Conservation (phyloP, 2,888 invertebrate species). For the Steinernema hermaphroditum region DNA sequence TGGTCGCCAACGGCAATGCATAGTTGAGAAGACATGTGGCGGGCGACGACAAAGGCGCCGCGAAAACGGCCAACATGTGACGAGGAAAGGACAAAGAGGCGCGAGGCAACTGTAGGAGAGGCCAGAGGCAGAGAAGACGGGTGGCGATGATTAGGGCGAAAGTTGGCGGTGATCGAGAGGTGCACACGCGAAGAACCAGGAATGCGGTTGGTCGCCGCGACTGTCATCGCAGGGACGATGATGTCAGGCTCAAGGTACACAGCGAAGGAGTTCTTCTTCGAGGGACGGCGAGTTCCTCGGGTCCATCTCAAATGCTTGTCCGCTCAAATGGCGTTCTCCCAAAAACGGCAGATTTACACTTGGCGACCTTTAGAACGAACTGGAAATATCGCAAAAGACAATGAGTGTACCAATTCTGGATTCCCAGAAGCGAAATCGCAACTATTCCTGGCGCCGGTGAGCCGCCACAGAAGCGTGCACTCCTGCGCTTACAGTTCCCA, state of each 20-base stretch:
- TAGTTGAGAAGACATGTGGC: slow-evolving; percentile 26
- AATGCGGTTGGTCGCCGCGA: slow-evolving; percentile 14
- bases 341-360: too few species aligned
- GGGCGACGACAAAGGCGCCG: slow-evolving; percentile 5
- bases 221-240: not conserved
- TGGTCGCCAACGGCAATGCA: slow-evolving; percentile 19
- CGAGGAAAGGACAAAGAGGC: slow-evolving; percentile 5
- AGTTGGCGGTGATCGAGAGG: slow-evolving; percentile 6
- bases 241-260: not conserved
- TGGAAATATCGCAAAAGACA: too few species aligned
- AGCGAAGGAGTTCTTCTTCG: too few species aligned
- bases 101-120: not conserved
- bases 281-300: too few species aligned
- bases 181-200: not conserved
- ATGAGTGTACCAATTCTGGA: too few species aligned
- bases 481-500: too few species aligned
- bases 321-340: too few species aligned
- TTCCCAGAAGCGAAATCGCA: too few species aligned
- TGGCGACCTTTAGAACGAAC: too few species aligned
- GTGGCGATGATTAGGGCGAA: not conserved
- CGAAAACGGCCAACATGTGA: slow-evolving; percentile 1
- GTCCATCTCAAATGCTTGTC: too few species aligned
- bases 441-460: too few species aligned
- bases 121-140: not conserved
- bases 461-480: too few species aligned